phyloP scores from a whole-genome alignment of 2,888 invertebrate species.

The Dryadula phaetusa region DNA sequence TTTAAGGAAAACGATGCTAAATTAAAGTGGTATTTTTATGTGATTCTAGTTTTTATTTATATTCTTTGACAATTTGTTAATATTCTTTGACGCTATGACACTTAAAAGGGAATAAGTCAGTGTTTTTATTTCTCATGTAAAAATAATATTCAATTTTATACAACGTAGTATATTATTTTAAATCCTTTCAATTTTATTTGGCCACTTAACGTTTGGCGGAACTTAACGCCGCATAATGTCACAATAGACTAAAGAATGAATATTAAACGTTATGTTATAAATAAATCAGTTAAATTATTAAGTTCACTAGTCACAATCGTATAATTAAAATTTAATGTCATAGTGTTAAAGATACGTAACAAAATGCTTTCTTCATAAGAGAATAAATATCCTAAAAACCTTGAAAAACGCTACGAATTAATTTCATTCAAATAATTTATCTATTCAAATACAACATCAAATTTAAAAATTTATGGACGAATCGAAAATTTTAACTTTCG shows the following conservation, averaged over 20 bases:
- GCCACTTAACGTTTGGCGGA: too few relatives aligned
- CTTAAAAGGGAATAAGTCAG: background rate
- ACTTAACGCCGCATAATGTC: too few relatives aligned
- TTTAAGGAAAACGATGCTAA: background rate
- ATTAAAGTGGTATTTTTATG: slow-evolving; percentile 2
- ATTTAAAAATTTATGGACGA: slow-evolving; percentile 28
- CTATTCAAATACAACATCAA: slow-evolving; percentile 13
- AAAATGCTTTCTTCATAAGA: background rate
- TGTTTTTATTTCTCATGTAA: too few relatives aligned
- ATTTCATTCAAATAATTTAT: slow-evolving; percentile 6
- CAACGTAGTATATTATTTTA: too few relatives aligned
- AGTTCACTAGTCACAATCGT: too few relatives aligned
- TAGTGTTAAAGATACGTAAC: background rate
- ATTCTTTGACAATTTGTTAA: too few relatives aligned
- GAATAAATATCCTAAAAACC: background rate
- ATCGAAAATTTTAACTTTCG: slow-evolving; percentile 22
- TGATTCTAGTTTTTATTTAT: background rate
- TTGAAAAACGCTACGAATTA: background rate
- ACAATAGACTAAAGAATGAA: too few relatives aligned
- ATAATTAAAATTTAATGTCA: background rate
- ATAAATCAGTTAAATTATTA: too few relatives aligned
- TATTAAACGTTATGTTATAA: too few relatives aligned
- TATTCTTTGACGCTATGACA: background rate
- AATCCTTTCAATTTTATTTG: too few relatives aligned
- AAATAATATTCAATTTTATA: too few relatives aligned